phyloP scores from a whole-genome alignment of 1,140 invertebrate species.

The Oryctes rhinoceros region DNA sequence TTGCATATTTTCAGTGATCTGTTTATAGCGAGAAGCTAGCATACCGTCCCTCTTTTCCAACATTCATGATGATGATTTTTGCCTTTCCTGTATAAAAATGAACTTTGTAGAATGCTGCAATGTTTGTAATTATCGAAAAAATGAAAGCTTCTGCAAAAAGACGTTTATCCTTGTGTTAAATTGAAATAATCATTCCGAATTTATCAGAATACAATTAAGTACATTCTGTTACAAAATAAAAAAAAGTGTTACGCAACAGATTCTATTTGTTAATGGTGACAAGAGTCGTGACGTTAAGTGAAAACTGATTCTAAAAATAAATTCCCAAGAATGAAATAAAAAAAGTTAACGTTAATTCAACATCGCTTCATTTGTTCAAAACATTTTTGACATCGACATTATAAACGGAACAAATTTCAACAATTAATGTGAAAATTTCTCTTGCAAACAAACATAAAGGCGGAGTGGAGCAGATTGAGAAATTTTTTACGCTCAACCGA shows the following conservation, averaged over 20 bases:
- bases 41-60: too few species aligned
- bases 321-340: background rate
- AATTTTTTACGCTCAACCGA: background rate
- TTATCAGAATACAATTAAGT: background rate
- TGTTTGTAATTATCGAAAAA: too few species aligned
- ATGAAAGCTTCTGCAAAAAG: too few species aligned
- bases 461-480: too few species aligned
- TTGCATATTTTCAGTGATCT: too few species aligned
- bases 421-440: slow-evolving; percentile 15
- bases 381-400: background rate
- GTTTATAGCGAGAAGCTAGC: too few species aligned
- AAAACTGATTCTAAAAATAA: background rate
- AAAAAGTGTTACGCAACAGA: background rate
- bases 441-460: background rate
- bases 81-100: too few species aligned
- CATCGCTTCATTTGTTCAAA: background rate
- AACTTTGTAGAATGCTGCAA: too few species aligned
- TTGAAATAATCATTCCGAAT: background rate
- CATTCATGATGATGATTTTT: too few species aligned
- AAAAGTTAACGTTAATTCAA: background rate
- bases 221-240: background rate
- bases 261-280: background rate
- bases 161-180: background rate
- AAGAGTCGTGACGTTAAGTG: background rate
- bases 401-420: slow-evolving; percentile 5